phyloP scores from a whole-genome alignment of 1,140 invertebrate species.

The Agraylea sexmaculata region DNA sequence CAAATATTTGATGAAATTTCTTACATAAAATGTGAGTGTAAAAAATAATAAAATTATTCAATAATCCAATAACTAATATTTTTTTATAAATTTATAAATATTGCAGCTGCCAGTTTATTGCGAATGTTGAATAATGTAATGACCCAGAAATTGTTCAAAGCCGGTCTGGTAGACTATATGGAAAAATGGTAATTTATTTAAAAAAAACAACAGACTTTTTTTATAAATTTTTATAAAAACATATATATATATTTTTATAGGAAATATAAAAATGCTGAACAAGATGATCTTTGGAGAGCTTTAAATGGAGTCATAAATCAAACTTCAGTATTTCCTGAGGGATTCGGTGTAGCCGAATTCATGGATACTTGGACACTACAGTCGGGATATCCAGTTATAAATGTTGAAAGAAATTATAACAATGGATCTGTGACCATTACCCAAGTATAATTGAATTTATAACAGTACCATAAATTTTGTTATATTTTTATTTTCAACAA shows the following conservation, averaged over 20 bases:
- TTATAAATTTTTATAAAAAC: too few species aligned
- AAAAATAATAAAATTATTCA: too few species aligned
- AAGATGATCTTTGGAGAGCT: constrained; percentile 57
- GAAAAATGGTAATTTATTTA: constrained; percentile 33
- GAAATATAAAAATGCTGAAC: constrained; percentile 52
- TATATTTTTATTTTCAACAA: constrained; percentile 15
- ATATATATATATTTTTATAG: constrained; percentile 23
- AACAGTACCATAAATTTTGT: constrained; percentile 5
- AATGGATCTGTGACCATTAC: constrained; percentile 33
- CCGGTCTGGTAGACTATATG: constrained; percentile 51
- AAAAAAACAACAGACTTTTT: constrained; percentile 1
- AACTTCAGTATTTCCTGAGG: constrained; percentile 31
- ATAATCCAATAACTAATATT: constrained; percentile 4
- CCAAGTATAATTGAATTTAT: constrained; percentile 32
- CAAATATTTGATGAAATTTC: constrained; percentile 78
- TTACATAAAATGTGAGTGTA: constrained; percentile 60
- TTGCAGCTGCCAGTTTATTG: constrained; percentile 52
- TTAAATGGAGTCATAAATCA: constrained; percentile 43
- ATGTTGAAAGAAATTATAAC: constrained; percentile 41
- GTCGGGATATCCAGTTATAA: constrained; percentile 71
- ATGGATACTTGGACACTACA: constrained; percentile 78
- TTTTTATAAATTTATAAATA: constrained; percentile 24
- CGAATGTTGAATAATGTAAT: constrained; percentile 71
- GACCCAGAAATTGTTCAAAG: constrained; percentile 53
- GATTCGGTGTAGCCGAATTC: constrained; percentile 49